phyloP scores from a whole-genome alignment of 2,888 invertebrate species.

The Reticulitermes lucifugus region DNA sequence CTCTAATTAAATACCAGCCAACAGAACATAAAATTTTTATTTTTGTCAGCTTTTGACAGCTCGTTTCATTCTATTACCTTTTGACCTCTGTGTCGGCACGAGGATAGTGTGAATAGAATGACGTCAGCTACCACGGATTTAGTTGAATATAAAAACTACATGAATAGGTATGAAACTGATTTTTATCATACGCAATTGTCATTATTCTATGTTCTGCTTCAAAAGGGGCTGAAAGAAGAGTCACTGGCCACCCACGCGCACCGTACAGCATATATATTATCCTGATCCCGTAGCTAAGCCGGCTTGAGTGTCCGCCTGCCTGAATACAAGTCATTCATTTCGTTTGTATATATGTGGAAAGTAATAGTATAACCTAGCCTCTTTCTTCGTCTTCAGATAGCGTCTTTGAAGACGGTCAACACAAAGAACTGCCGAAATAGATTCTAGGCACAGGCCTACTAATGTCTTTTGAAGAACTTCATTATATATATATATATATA shows the following conservation, averaged over 20 bases:
- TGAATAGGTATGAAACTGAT: conserved; percentile 15
- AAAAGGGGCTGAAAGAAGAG: neutral
- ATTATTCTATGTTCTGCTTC: neutral
- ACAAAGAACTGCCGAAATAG: neutral
- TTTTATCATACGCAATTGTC: conserved; percentile 8
- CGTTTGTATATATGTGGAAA: neutral
- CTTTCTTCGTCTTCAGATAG: neutral
- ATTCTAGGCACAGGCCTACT: neutral
- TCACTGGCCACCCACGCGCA: conserved; percentile 15
- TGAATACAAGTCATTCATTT: conserved; percentile 13
- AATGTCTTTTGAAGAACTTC: neutral
- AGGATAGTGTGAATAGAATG: neutral
- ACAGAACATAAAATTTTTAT: conserved; percentile 2
- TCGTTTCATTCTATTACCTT: neutral
- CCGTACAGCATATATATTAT: neutral
- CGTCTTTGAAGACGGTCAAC: neutral
- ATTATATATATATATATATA: neutral
- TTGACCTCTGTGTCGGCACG: neutral
- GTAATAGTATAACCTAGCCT: neutral
- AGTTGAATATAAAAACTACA: neutral
- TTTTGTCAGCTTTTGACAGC: conserved; percentile 21
- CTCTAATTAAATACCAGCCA: neutral
- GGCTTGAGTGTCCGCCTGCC: neutral
- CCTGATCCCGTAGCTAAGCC: neutral
- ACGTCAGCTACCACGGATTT: neutral